Evolutionary conservation across 2,113 vertebrate genomes (phyloP).

Genomic region (Platysternon megacephalum): DNA sequence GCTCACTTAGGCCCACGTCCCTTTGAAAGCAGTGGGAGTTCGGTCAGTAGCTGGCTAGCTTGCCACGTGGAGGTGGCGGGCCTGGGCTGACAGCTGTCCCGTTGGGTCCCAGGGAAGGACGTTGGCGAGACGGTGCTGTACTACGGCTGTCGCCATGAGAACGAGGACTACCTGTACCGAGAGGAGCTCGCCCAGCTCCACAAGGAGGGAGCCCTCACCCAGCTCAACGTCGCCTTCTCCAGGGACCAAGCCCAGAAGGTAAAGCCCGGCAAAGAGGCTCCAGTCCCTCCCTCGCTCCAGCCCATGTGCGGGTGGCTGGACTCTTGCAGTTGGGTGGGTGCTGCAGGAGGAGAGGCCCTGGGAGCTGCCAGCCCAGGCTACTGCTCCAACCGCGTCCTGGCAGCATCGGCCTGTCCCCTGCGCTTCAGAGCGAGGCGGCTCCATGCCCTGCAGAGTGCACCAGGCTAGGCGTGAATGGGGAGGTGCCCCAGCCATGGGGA

Average conservation of each 20-base stretch:
- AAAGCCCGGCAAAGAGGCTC: accelerated
- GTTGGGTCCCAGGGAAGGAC: constrained; percentile 87
- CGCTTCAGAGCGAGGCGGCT: not conserved
- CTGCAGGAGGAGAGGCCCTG: accelerated
- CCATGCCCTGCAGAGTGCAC: not conserved
- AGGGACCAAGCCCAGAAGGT: constrained; percentile 95
- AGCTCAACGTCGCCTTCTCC: constrained; percentile 93
- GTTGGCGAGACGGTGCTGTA: constrained; percentile 92
- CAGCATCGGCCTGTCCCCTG: not conserved
- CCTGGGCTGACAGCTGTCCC: not conserved
- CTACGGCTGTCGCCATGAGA: constrained; percentile 88
- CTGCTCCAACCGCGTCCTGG: not conserved
- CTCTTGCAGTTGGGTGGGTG: not conserved
- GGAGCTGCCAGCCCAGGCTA: not conserved
- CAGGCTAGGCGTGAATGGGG: not conserved
- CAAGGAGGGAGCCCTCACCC: constrained; percentile 79
- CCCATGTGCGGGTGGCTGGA: not conserved
- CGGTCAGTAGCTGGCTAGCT: accelerated
- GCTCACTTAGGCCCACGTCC: accelerated
- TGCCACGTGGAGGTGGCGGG: not conserved
- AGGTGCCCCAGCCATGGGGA: accelerated
- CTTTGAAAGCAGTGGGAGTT: not conserved
- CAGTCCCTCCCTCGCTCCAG: accelerated
- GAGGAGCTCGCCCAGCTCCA: constrained; percentile 88
- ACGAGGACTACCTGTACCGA: constrained; percentile 91